Evolutionary conservation across 2,888 invertebrate species (phyloP).

Genomic region (Agapetus fuscipes): DNA sequence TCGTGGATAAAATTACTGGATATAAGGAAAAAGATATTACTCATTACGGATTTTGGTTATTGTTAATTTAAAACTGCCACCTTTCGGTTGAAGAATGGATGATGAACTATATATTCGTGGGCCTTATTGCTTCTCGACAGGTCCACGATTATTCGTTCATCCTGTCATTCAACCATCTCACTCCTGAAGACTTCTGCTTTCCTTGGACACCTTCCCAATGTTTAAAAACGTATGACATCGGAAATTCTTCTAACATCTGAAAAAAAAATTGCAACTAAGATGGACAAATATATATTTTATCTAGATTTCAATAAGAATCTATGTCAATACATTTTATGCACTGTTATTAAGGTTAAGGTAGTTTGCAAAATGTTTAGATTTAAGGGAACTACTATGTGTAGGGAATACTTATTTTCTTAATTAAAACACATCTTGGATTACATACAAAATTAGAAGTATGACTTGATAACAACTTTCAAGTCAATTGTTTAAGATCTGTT

Average conservation of each 20-base stretch:
- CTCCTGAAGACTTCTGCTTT: no score
- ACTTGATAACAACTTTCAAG: no score
- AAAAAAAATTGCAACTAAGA: no score
- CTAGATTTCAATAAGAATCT: no score
- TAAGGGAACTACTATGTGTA: neutral
- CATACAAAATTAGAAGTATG: no score
- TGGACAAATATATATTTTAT: no score
- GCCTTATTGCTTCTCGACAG: slow-evolving; percentile 22
- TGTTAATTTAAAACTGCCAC: no score
- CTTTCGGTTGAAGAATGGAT: slow-evolving; percentile 5
- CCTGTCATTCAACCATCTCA: slow-evolving; percentile 3
- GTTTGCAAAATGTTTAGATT: neutral
- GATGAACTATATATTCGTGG: slow-evolving; percentile 18
- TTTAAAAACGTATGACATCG: no score
- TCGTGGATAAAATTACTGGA: slow-evolving; percentile 16
- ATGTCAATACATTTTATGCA: neutral
- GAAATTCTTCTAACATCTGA: no score
- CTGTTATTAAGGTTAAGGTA: neutral
- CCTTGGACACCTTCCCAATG: no score
- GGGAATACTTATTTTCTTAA: neutral
- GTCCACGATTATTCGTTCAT: slow-evolving; percentile 20
- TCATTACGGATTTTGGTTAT: neutral
- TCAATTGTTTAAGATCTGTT: no score
- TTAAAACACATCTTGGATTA: no score
- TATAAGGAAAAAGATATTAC: neutral